These are phyloP conservation scores for Masnerella sp. DNA, from an alignment of 2,888 invertebrate species.

Conservation along the genomic window DNA sequence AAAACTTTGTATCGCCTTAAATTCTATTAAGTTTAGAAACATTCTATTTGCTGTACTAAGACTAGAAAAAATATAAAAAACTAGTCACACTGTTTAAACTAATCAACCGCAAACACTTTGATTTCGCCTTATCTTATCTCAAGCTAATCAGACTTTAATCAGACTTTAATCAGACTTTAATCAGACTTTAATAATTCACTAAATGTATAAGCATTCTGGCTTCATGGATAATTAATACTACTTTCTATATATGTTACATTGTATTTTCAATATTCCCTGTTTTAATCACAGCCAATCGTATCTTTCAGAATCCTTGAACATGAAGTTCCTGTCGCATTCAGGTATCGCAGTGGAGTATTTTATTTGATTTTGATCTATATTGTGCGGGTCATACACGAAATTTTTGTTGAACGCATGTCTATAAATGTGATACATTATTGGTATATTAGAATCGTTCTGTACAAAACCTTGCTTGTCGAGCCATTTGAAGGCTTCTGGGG, in stretches of 20 bases:
- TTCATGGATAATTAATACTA: too few relatives aligned
- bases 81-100: too few relatives aligned
- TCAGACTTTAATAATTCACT: too few relatives aligned
- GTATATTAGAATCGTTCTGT: conserved; percentile 3
- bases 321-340: not conserved
- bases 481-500: conserved; percentile 14
- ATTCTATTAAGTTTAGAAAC: not conserved
- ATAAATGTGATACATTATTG: conserved; percentile 4
- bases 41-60: too few relatives aligned
- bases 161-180: too few relatives aligned
- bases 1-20: not conserved
- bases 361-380: not conserved
- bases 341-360: not conserved
- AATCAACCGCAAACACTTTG: too few relatives aligned
- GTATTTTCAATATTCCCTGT: not conserved
- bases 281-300: not conserved
- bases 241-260: too few relatives aligned
- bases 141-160: too few relatives aligned
- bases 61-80: too few relatives aligned
- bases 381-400: not conserved
- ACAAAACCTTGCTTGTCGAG: not conserved
- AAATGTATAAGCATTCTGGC: too few relatives aligned
- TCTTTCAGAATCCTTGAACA: not conserved
- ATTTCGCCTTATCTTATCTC: too few relatives aligned
- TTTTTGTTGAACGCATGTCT: conserved; percentile 10